Evolutionary conservation across 2,113 vertebrate species (phyloP), one percentile per base, ranked within the genome.

Genomic region (Manacus vitellinus): DNA sequence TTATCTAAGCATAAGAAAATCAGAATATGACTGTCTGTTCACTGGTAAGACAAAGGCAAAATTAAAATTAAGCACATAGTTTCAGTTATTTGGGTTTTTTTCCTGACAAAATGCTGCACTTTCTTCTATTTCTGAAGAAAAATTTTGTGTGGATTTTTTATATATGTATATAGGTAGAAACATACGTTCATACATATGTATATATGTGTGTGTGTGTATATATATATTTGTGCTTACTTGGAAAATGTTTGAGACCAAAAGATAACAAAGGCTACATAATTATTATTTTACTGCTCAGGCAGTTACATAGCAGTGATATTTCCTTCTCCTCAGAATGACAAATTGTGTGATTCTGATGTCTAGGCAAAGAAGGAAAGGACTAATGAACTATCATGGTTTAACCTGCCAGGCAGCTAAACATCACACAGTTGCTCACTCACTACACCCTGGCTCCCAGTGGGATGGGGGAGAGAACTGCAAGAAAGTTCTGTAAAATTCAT

Each of bases 381-480:
- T 76, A 65, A 79, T 9, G 12, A 49, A 55, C 3, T 63, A 12
- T 18, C 10, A 14, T 5, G 4, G 22, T 43, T 84, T 77, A 24
- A 77, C 39, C 10, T 62, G 19, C 12, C 22, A 56, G 41, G 27
- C 27, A 49, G 21, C 16, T 43, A 22, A 79, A 43, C 17, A 43
- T 2, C 11, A 12, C 30, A 24, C 9, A n/a, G 14, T 18, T 49
- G n/a, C 16, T 68, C 24, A 22, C 39, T n/a, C 46, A 25, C 20
- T 46, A 25, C 2, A 8, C 8, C 28, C 33, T n/a, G 59, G 8
- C 6, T 41, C 21, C 2, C 8, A 33, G 56, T 23, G 28, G 8
- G 15, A 63, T 23, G 12, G 8, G 25, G 6, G n/a, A 56, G 1
- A 37, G 7, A 41, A 35, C 0, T 10, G 6, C 5, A 7, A 15